Evolutionary conservation across 2,113 vertebrate genomes (phyloP).

Genomic region (Chelonoidis abingdonii): DNA sequence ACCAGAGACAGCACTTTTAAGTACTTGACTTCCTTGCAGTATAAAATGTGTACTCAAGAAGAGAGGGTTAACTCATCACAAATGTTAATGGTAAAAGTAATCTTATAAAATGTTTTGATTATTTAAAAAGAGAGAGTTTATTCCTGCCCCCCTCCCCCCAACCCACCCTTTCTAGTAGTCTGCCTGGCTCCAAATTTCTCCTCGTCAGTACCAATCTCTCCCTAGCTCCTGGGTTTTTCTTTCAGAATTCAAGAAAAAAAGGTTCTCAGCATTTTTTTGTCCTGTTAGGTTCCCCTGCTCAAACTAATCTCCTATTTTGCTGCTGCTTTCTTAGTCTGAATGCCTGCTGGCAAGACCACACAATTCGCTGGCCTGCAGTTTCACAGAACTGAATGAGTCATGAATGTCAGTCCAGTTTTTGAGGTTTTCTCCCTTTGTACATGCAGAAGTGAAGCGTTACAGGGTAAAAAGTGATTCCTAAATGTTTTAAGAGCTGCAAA

Average conservation of each 20-base stretch:
- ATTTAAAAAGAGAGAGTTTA: background rate
- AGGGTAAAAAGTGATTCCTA: background rate
- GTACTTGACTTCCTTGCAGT: background rate
- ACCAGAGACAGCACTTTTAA: background rate
- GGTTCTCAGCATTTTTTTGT: background rate
- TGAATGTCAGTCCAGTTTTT: conserved; percentile 7
- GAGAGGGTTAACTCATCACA: background rate
- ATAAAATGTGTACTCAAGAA: background rate
- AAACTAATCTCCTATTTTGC: background rate
- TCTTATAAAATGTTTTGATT: background rate
- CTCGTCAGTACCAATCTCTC: background rate
- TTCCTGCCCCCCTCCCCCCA: fast-evolving
- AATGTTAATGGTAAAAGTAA: background rate
- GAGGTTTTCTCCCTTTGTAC: background rate
- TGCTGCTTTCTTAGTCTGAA: background rate
- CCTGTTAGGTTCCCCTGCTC: background rate
- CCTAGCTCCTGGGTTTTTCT: background rate
- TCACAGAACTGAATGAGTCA: background rate
- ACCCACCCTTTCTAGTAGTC: background rate
- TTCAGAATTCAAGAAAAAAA: background rate
- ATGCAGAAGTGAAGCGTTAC: background rate
- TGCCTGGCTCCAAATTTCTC: background rate
- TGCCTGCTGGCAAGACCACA: conserved; percentile 1
- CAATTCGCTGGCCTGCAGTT: background rate
- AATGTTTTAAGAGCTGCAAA: conserved; percentile 26